These are phyloP conservation scores for Etheostoma nigrum DNA, from an alignment of 2,797 vertebrate genomes.

Conservation along the genomic window DNA sequence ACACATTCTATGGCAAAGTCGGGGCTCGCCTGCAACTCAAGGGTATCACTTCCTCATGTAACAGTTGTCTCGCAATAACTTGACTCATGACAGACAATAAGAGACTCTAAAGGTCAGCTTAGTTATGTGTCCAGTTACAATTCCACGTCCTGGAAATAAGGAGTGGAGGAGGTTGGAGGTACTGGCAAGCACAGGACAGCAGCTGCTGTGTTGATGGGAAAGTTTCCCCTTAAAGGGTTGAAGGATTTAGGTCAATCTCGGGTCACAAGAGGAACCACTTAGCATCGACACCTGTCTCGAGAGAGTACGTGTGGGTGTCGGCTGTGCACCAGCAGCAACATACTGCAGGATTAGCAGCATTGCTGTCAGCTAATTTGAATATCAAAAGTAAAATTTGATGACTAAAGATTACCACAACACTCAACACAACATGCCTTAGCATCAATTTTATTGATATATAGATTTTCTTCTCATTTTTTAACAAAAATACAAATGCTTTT, in stretches of 20 bases:
- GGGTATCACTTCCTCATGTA: conserved; percentile 11
- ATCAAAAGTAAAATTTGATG: neutral
- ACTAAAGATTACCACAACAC: neutral
- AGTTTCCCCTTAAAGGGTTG: conserved; percentile 38
- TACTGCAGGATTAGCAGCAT: conserved; percentile 54
- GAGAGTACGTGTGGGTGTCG: neutral
- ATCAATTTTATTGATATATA: conserved; percentile 67
- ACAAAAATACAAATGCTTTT: conserved; percentile 83
- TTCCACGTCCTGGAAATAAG: conserved; percentile 47
- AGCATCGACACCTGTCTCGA: neutral
- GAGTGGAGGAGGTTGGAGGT: conserved; percentile 11
- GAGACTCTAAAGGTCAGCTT: conserved; percentile 17
- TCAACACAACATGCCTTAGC: conserved; percentile 23
- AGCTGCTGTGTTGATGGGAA: conserved; percentile 71
- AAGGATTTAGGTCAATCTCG: conserved; percentile 35
- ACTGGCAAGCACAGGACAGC: conserved; percentile 23
- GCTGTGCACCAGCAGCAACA: conserved; percentile 25
- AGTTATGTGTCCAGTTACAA: conserved; percentile 44
- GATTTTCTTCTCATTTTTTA: conserved; percentile 60
- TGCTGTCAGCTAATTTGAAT: conserved; percentile 18
- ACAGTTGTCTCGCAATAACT: conserved; percentile 15
- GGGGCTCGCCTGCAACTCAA: neutral
- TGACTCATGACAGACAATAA: conserved; percentile 31
- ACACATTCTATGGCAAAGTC: neutral
- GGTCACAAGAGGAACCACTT: conserved; percentile 38